These are phyloP conservation scores for Cosmia trapezina DNA, from an alignment of 2,888 invertebrate species.

Conservation along the genomic window DNA sequence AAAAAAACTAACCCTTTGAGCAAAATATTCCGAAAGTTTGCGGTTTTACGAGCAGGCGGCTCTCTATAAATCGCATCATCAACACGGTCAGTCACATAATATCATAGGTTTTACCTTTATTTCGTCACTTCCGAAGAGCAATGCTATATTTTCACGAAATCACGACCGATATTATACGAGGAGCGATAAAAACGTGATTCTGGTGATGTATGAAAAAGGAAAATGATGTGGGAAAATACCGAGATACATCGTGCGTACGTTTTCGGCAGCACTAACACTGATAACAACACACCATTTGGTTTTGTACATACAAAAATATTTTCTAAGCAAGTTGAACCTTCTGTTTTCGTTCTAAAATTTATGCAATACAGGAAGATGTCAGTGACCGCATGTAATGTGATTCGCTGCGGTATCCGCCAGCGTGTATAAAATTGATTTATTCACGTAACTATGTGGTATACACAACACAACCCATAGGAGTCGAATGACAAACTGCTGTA, in stretches of 20 bases:
- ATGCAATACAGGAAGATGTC: constrained; percentile 84
- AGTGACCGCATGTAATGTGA: constrained; percentile 86
- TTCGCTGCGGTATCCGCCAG: constrained; percentile 83
- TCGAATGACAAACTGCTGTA: constrained; percentile 58
- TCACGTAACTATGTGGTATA: constrained; percentile 70
- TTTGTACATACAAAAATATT: constrained; percentile 32
- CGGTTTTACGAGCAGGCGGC: constrained; percentile 75
- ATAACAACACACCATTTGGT: constrained; percentile 56
- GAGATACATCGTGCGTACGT: constrained; percentile 29
- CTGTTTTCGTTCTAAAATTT: constrained; percentile 73
- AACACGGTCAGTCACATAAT: constrained; percentile 65
- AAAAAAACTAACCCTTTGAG: constrained; percentile 72
- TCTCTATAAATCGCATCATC: constrained; percentile 77
- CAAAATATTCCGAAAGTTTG: constrained; percentile 80
- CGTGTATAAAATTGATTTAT: constrained; percentile 85
- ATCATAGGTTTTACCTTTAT: constrained; percentile 64
- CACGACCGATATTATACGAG: constrained; percentile 38
- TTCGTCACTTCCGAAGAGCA: constrained; percentile 51
- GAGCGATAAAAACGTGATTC: constrained; percentile 53
- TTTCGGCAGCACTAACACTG: constrained; percentile 31
- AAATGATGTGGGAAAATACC: constrained; percentile 36
- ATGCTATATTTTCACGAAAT: constrained; percentile 32
- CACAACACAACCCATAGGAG: constrained; percentile 58
- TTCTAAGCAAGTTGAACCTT: constrained; percentile 47
- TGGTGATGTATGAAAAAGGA: constrained; percentile 34